Evolutionary conservation across 2,888 invertebrate species (phyloP), one percentile per base, ranked within the genome.

Genomic region (Drosophila setosimentum): DNA sequence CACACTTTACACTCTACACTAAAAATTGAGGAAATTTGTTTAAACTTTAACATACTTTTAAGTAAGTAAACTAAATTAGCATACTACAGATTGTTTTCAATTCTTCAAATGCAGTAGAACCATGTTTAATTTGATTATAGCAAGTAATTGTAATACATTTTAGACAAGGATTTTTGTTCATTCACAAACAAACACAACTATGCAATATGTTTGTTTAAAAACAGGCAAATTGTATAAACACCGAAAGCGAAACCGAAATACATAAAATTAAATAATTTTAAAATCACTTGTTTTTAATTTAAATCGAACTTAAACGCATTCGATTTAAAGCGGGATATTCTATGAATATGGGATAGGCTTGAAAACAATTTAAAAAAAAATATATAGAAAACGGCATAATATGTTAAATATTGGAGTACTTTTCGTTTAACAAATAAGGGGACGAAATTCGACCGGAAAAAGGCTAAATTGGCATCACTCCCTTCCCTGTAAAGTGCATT

Each of bases 101-200:
- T 82, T 87, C 71, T 85, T 85, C 60, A 67, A 75, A 62, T 57
- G 74, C 83, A 88, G 86, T 80, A 85, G 80, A 77, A 82, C 54
- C 49, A 83, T 78, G 65, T 78, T 81, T 77, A 70, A 2, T 21
- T 45, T 45, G 57, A 80, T 53, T 76, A 65, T 59, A 49, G 66
- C 71, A 80, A 83, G 65, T 78, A 73, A 73, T 65, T 51, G 63
- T 42, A 68, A 68, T 59, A 68, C 68, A 65, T 73, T 74, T 89
- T 73, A 85, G 59, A 72, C 45, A 63, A 63, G 70, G 62, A 67
- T 60, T 35, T 57, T 62, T 55, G 65, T 73, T 78, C 35, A 63
- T 64, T 59, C 21, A 42, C 58, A 60, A 33, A n/a, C n/a, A n/a
- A 58, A 48, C 37, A 16, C 45, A 61, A 35, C 18, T 73, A 82